Conservation (phyloP, 2,888 invertebrate genomes). For the Cantharis nigra region DNA sequence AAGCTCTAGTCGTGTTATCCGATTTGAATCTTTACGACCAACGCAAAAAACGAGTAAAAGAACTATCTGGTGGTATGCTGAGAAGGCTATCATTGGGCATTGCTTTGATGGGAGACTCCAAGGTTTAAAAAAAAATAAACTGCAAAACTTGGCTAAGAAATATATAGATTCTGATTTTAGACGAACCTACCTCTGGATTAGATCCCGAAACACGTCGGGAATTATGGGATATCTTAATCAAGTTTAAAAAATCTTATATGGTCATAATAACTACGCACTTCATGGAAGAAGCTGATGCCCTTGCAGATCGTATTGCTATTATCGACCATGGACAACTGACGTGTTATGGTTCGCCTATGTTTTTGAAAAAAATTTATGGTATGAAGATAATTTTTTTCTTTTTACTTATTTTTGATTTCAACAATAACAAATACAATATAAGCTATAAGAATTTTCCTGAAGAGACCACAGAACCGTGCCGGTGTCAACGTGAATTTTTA, state of each 20-base stretch:
- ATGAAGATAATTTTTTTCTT: too few relatives aligned
- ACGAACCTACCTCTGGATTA: slow-evolving; percentile 88
- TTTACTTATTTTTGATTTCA: too few relatives aligned
- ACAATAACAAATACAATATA: too few relatives aligned
- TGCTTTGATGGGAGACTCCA: slow-evolving; percentile 80
- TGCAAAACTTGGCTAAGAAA: slow-evolving; percentile 27
- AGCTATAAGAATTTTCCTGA: too few relatives aligned
- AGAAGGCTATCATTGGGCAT: slow-evolving; percentile 85
- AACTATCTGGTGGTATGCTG: slow-evolving; percentile 92
- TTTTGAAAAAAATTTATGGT: slow-evolving; percentile 69
- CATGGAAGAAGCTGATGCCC: slow-evolving; percentile 93
- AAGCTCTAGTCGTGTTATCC: not conserved
- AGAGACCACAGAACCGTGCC: too few relatives aligned
- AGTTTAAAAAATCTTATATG: slow-evolving; percentile 64
- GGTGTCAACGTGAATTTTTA: too few relatives aligned
- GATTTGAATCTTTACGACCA: not conserved
- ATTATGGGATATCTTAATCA: slow-evolving; percentile 83
- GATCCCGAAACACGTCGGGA: slow-evolving; percentile 87
- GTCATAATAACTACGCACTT: slow-evolving; percentile 90
- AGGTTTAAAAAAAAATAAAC: not conserved
- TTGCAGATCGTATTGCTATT: not conserved
- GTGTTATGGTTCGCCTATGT: not conserved
- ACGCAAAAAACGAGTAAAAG: not conserved
- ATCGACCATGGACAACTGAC: not conserved
- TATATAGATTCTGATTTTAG: slow-evolving; percentile 64